A percentile compares a stretch with the other conserved stretches of the same genome.
These are phyloP conservation scores for Cherax quadricarinatus DNA, from an alignment of 1,140 invertebrate genomes.

Conservation along the genomic window DNA sequence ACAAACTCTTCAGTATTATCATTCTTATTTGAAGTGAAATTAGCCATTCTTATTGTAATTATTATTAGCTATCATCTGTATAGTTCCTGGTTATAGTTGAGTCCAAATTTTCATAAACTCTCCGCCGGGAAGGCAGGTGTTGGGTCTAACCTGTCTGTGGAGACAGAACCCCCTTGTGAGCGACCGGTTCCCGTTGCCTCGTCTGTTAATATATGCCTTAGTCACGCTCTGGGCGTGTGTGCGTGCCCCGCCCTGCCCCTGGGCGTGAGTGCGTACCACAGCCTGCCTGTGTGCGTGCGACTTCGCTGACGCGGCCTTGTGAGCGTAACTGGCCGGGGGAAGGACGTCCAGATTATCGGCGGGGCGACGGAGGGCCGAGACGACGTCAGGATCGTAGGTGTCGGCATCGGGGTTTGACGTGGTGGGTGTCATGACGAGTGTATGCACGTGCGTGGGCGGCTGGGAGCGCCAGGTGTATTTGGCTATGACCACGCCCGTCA, in stretches of 20 bases:
- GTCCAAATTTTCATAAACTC: too few relatives aligned
- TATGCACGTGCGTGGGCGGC: constrained; percentile 53
- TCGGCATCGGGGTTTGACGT: neutral
- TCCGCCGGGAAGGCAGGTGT: too few relatives aligned
- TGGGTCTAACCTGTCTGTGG: constrained; percentile 36
- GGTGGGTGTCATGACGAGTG: constrained; percentile 52
- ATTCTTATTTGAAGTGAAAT: too few relatives aligned
- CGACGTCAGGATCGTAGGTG: constrained; percentile 59
- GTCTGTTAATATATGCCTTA: neutral
- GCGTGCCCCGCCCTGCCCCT: constrained; percentile 23
- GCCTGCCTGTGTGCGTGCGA: constrained; percentile 23
- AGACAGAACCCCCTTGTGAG: constrained; percentile 40
- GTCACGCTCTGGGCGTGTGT: constrained; percentile 3
- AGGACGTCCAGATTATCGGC: constrained; percentile 54
- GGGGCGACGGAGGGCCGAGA: constrained; percentile 32
- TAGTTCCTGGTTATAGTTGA: too few relatives aligned
- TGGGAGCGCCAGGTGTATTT: constrained; percentile 23
- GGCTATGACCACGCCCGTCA: constrained; percentile 40
- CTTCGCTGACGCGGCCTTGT: neutral
- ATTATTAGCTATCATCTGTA: too few relatives aligned
- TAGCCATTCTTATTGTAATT: too few relatives aligned
- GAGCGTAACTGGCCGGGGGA: neutral
- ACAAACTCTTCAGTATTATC: too few relatives aligned
- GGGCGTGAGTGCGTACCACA: neutral
- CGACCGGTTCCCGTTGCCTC: constrained; percentile 19